phyloP scores from a whole-genome alignment of 2,888 invertebrate genomes.

The Hirtodrosophila histrioides region DNA sequence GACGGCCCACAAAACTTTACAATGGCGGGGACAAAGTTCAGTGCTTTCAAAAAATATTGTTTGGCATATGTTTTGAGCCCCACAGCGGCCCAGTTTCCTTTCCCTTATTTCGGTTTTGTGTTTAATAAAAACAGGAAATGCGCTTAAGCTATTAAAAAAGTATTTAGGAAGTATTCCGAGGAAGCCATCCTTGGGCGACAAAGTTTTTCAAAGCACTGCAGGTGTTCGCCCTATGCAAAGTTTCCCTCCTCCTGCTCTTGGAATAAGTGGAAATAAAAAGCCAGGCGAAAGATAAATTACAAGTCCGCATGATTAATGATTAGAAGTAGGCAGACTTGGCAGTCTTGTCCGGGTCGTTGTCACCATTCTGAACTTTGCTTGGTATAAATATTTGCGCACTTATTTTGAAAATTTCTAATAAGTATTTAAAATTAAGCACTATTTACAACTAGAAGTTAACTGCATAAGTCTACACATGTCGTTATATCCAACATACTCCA shows the following conservation, averaged over 20 bases:
- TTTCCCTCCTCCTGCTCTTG: constrained; percentile 2
- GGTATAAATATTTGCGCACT: neutral
- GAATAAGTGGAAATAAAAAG: constrained; percentile 31
- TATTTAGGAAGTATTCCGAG: constrained; percentile 73
- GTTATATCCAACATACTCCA: too few relatives aligned
- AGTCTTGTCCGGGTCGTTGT: constrained; percentile 1
- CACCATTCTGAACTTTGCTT: constrained; percentile 14
- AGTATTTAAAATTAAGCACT: constrained; percentile 14
- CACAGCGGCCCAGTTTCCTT: neutral
- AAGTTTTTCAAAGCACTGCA: constrained; percentile 47
- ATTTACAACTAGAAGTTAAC: too few relatives aligned
- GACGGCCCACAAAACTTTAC: constrained; percentile 58
- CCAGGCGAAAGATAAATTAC: constrained; percentile 74
- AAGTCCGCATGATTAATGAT: constrained; percentile 73
- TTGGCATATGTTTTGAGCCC: constrained; percentile 58
- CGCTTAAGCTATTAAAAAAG: constrained; percentile 79
- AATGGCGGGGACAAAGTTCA: constrained; percentile 68
- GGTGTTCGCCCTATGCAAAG: constrained; percentile 33
- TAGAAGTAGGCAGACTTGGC: constrained; percentile 50
- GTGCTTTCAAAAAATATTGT: constrained; percentile 38
- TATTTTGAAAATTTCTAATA: constrained; percentile 11
- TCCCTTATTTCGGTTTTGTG: constrained; percentile 30
- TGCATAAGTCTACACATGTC: too few relatives aligned
- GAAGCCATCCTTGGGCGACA: constrained; percentile 27
- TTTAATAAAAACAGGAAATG: constrained; percentile 72